Conservation (phyloP, 2,113 vertebrate species). For the Oenanthe melanoleuca region DNA sequence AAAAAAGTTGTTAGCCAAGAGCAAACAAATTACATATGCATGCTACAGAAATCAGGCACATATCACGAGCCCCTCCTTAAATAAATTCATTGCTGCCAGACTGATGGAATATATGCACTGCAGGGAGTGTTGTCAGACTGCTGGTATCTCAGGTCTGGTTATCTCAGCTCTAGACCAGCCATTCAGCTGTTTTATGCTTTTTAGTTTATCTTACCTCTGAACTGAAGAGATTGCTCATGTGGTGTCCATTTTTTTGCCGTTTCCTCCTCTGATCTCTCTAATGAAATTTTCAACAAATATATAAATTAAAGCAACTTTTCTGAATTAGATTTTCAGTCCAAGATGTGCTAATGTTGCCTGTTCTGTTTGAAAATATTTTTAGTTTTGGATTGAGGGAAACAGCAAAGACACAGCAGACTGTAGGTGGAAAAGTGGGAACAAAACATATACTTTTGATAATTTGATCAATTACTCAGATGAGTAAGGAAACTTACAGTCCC, state of each 20-base stretch:
- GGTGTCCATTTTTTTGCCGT: neutral
- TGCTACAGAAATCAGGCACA: neutral
- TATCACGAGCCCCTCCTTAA: neutral
- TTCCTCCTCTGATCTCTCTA: neutral
- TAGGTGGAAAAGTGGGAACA: neutral
- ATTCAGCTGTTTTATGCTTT: neutral
- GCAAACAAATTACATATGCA: conserved; percentile 52
- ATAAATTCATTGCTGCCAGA: neutral
- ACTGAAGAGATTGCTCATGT: neutral
- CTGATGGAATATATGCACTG: neutral
- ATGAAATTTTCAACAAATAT: neutral
- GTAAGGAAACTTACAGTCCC: neutral
- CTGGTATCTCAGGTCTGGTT: neutral
- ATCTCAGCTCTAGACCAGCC: neutral
- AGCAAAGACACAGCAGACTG: neutral
- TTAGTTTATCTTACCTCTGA: neutral
- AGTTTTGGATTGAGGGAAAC: neutral
- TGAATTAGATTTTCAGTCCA: neutral
- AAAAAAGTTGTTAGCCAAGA: neutral
- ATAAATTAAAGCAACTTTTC: neutral
- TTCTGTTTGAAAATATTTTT: neutral
- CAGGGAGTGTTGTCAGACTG: neutral
- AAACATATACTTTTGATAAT: neutral
- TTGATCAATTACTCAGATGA: neutral
- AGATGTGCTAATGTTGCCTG: neutral